Conservation (phyloP, 2,888 invertebrate species). For the Hyles lineata region DNA sequence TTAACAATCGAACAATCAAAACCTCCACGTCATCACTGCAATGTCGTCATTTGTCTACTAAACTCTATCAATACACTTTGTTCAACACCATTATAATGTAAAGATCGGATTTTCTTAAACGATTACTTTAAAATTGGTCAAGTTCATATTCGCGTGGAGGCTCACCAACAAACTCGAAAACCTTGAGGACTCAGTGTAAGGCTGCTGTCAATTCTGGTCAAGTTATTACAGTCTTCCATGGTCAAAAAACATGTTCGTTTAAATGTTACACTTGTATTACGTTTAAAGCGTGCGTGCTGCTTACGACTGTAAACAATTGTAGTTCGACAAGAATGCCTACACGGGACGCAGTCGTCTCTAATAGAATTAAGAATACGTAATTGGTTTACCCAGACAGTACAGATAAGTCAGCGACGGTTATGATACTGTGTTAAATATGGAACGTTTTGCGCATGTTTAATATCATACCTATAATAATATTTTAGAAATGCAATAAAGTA, state of each 20-base stretch:
- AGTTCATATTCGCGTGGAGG: conserved; percentile 29
- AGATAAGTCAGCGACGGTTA: conserved; percentile 4
- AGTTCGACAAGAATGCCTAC: conserved; percentile 46
- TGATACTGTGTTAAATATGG: conserved; percentile 17
- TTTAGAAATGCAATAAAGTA: not conserved
- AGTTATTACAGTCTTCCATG: conserved; percentile 53
- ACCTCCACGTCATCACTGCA: conserved; percentile 55
- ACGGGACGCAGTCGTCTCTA: conserved; percentile 54
- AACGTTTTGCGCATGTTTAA: not conserved
- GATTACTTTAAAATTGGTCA: not conserved
- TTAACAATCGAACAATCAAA: conserved; percentile 62
- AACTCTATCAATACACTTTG: not conserved
- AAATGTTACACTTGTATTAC: not conserved
- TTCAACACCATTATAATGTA: not conserved
- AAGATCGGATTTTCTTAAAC: not conserved
- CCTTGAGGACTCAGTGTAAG: conserved; percentile 43
- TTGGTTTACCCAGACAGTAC: conserved; percentile 62
- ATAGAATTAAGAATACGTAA: conserved; percentile 69
- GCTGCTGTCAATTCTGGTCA: conserved; percentile 44
- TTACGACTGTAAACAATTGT: conserved; percentile 32
- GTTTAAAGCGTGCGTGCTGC: not conserved
- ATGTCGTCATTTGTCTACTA: conserved; percentile 48
- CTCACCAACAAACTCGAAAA: conserved; percentile 61
- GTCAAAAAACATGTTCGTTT: conserved; percentile 30
- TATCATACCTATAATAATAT: not conserved